Conservation (phyloP, 2,113 vertebrate species). For the Nibea albiflora region DNA sequence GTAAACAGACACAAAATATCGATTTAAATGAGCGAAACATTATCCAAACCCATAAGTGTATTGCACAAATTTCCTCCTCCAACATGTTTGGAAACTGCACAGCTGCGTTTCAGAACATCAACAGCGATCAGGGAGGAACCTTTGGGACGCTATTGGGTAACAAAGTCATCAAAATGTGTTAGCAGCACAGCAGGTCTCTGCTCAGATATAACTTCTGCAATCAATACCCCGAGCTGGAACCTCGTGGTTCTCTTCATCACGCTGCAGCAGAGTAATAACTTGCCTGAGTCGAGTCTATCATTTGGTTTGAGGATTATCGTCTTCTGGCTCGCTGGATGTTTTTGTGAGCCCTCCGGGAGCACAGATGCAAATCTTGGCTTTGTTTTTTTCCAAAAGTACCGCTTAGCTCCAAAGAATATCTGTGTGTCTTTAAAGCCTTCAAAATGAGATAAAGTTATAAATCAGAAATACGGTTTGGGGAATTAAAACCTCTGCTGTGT, state of each 20-base stretch:
- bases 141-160: not conserved
- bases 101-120: conserved; percentile 27
- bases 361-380: conserved; percentile 62
- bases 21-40: not conserved
- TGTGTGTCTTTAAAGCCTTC: conserved; percentile 49
- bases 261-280: conserved; percentile 15
- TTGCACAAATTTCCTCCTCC: not conserved
- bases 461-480: conserved; percentile 45
- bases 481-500: conserved; percentile 33
- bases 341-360: conserved; percentile 38
- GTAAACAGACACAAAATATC: too few relatives aligned
- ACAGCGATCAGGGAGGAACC: not conserved
- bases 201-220: not conserved
- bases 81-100: not conserved
- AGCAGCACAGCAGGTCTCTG: too few relatives aligned
- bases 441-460: conserved; percentile 55
- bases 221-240: not conserved
- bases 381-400: conserved; percentile 53
- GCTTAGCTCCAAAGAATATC: conserved; percentile 31
- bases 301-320: conserved; percentile 38
- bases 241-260: not conserved
- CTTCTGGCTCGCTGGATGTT: conserved; percentile 51
- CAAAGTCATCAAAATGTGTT: not conserved
- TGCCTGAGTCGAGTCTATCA: conserved; percentile 4
- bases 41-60: too few relatives aligned